Evolutionary conservation across 1,140 invertebrate species (phyloP).

Genomic region (Brachionus rubens): DNA sequence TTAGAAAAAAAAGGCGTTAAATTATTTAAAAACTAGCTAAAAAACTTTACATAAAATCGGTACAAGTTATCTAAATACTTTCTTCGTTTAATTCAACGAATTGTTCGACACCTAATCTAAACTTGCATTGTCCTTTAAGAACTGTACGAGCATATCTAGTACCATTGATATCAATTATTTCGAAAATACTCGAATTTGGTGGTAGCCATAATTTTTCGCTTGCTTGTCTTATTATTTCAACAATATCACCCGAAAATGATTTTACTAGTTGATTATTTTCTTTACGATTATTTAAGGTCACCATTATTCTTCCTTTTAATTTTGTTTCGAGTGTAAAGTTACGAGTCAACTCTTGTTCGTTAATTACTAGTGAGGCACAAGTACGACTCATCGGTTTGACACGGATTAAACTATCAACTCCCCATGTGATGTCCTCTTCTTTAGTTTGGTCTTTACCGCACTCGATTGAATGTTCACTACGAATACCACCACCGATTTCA

Average conservation of each 20-base stretch:
- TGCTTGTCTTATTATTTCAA: constrained; percentile 24
- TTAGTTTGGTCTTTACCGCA: constrained; percentile 58
- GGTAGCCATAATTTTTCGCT: constrained; percentile 35
- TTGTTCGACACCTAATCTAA: constrained; percentile 45
- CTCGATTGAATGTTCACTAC: constrained; percentile 61
- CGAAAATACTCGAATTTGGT: constrained; percentile 5
- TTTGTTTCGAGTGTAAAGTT: constrained; percentile 32
- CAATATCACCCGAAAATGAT: constrained; percentile 44
- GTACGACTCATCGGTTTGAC: constrained; percentile 58
- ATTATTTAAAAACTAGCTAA: too few relatives aligned
- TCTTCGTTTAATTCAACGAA: constrained; percentile 23
- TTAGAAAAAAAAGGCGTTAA: too few relatives aligned
- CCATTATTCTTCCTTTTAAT: constrained; percentile 13
- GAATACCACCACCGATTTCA: constrained; percentile 61
- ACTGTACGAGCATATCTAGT: not conserved
- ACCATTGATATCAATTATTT: not conserved
- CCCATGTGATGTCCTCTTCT: constrained; percentile 61
- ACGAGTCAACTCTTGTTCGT: constrained; percentile 21
- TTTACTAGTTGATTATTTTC: constrained; percentile 43
- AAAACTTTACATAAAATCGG: too few relatives aligned
- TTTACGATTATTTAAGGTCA: constrained; percentile 12
- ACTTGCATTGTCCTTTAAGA: constrained; percentile 25
- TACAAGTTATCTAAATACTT: constrained; percentile 14
- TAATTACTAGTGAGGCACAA: constrained; percentile 57
- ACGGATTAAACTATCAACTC: constrained; percentile 60